Base-by-base conservation (phyloP, 2,888 invertebrate species). In the Drosophila neutralis region DNA sequence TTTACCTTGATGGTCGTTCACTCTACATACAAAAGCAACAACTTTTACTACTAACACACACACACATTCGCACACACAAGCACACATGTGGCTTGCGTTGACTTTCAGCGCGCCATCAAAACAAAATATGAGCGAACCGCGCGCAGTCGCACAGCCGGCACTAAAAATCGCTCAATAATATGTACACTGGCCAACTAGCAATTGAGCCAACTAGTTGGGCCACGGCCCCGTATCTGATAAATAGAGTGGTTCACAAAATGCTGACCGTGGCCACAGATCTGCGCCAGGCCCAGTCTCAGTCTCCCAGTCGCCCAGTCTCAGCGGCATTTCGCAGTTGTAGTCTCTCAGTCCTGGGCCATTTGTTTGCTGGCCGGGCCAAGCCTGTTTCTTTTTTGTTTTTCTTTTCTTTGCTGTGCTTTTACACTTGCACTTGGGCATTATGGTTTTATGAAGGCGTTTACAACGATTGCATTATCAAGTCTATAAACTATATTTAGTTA, bases 241-340 rank as follows among this genome's bases (percentile, higher is more conserved):
- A 89, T 89, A 91, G 89, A 89, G 89, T 91, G 91, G 91, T 90
- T 90, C 90, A 91, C 90, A 89, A 89, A 91, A 90, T 89, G 89
- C 83, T 88, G 89, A 82, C 84, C 73, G 80, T 66, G 66, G 65
- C 72, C 72, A 72, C 74, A 74, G 81, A 77, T 80, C 70, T 64
- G 73, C 49, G 69, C 65, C 58, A 56, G 64, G 69, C 73, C 63
- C 65, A 58, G 49, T 38, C 51, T 11, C 51, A 51, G 51, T 33
- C 52, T 33, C n/a, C 7, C 18, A 36, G 54, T 38, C 54, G 18
- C 53, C 27, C 18, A 38, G 53, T 53, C 53, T 40, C 69, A 57
- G 68, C 38, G 48, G 40, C 59, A 68, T 49, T 49, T 68, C 78
- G 42, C 51, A 60, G 69, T 64, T 54, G 64, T 24, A 13, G n/a